phyloP scores from a whole-genome alignment of 2,888 invertebrate species.

The Apotomis capreana region DNA sequence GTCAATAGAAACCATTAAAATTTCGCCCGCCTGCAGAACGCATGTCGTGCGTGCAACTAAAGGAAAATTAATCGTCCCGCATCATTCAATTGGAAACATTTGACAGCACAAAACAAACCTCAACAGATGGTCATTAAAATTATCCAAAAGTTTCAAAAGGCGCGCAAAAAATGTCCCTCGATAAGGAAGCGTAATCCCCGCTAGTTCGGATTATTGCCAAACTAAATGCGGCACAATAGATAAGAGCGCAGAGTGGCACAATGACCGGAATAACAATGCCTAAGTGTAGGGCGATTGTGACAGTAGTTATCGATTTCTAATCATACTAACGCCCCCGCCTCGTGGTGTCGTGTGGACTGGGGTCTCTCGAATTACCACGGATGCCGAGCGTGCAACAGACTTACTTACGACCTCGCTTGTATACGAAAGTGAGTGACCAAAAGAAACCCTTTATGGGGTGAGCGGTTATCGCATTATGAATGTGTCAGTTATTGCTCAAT shows the following conservation, averaged over 20 bases:
- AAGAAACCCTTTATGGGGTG: neutral
- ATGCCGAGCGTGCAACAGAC: neutral
- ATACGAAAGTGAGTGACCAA: neutral
- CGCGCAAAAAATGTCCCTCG: conserved; percentile 51
- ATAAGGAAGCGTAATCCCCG: conserved; percentile 67
- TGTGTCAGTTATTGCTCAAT: too few relatives aligned
- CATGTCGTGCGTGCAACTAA: conserved; percentile 6
- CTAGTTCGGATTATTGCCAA: conserved; percentile 72
- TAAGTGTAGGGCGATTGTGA: conserved; percentile 67
- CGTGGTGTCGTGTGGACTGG: conserved; percentile 52
- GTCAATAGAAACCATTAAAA: conserved; percentile 19
- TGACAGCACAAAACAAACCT: conserved; percentile 48
- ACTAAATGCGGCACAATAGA: conserved; percentile 69
- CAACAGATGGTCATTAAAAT: conserved; percentile 47
- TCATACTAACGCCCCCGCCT: conserved; percentile 73
- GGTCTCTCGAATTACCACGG: conserved; percentile 28
- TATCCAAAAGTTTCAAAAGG: conserved; percentile 46
- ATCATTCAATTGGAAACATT: conserved; percentile 29
- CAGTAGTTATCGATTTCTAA: conserved; percentile 77
- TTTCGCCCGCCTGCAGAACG: conserved; percentile 16
- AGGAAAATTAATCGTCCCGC: conserved; percentile 36
- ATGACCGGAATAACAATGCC: conserved; percentile 67
- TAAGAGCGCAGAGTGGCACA: conserved; percentile 63
- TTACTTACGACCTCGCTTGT: neutral
- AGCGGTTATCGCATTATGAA: neutral